Base-by-base conservation (phyloP, 2,888 invertebrate species). In the Gonocerus acuteangulatus region DNA sequence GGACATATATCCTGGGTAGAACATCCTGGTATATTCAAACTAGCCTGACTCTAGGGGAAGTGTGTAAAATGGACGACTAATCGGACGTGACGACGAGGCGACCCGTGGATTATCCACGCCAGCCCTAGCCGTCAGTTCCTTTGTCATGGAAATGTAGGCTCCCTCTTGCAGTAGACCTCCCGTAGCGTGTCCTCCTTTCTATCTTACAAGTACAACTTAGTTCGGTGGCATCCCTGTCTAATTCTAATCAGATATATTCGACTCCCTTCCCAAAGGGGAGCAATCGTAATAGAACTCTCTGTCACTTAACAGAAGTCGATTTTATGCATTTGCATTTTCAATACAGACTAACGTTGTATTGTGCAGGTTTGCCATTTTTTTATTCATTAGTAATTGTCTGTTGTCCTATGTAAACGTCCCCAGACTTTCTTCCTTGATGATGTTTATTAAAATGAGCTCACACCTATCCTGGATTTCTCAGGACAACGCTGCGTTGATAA, bases 21-120 rank as follows among this genome's bases (percentile, higher is more conserved):
- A n/a, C 34, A 34, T 51, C 51, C 51, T 34, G 32, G 36, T 32
- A 51, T 51, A 51, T 51, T 51, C 51, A 51, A 51, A 51, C 51
- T 27, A 34, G 18, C 18, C 49, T 32, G 15, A 11, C 23, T n/a
- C 4, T n/a, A 9, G 1, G 32, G 11, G 49, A 34, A 19, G 51
- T 36, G 51, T 34, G 51, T 51, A 34, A 19, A 34, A 51, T 34
- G 34, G 32, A 19, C 36, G 51, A 51, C 32, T 51, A 51, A 51
- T 51, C 51, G 51, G 51, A 51, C 51, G 51, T 51, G 51, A 51
- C 51, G 51, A 36, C 18, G 32, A 32, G 32, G 22, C 49, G 49
- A 23, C 32, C 11, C 9, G 32, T 3, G 36, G 34, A 51, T 51
- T 51, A 51, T 15, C 2, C 34, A 51, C 21, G 51, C 18, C 27